A percentile compares a stretch with the other conserved stretches of the same genome.
Evolutionary conservation across 2,888 invertebrate species (phyloP).

Genomic region (Allolobophora icterica): DNA sequence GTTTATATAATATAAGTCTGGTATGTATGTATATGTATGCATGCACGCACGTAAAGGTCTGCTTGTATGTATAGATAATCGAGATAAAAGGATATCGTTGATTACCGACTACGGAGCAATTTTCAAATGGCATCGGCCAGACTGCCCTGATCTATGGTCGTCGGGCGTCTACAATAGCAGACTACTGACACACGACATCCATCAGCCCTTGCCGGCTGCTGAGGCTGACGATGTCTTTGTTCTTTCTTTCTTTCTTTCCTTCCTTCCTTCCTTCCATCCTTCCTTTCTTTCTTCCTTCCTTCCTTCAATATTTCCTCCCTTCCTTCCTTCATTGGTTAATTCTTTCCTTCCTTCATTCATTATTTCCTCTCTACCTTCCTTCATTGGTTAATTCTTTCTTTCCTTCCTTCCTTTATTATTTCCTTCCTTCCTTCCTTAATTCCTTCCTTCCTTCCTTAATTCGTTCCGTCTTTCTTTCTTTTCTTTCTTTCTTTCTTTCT

Average conservation of each 20-base stretch:
- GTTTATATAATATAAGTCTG: background rate
- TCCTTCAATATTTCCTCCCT: background rate
- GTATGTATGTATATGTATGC: background rate
- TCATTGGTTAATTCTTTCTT: no score
- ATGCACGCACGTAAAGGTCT: background rate
- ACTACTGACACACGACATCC: background rate
- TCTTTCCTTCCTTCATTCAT: no score
- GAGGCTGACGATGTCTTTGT: background rate
- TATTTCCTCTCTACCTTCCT: no score
- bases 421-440: no score
- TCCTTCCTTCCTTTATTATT: no score
- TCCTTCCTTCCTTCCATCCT: no score
- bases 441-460: background rate
- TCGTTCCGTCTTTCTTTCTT: background rate
- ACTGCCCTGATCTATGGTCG: background rate
- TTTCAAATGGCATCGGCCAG: slow-evolving; percentile 10
- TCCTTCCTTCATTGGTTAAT: no score
- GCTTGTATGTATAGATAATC: no score
- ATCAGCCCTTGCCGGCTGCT: background rate
- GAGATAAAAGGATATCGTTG: slow-evolving; percentile 1
- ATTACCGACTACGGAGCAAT: slow-evolving; percentile 17
- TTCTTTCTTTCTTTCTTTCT: background rate
- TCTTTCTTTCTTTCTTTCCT: background rate
- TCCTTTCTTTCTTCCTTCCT: background rate
- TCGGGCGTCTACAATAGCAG: background rate